Base-by-base conservation (phyloP, 2,113 vertebrate genomes). In the Thinocorus orbignyianus region DNA sequence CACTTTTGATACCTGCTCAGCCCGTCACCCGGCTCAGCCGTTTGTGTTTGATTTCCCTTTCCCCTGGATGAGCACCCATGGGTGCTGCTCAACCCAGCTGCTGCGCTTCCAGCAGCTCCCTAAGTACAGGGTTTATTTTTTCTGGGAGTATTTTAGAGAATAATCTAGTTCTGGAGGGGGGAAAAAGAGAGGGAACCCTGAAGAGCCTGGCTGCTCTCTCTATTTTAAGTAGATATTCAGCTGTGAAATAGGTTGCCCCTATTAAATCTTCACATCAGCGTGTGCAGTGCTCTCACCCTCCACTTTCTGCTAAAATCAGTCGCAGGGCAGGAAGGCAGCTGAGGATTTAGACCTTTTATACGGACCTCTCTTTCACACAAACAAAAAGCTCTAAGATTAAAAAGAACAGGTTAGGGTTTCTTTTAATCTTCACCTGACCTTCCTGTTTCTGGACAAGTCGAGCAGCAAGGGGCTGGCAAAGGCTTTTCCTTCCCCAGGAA, bases 11-110 rank as follows among this genome's bases (percentile, higher is more conserved):
- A 65, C 13, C 39, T 10, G 30, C 71, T 60, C 17, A 8, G 37
- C 28, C 26, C 13, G n/a, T 31, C n/a, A 10, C 41, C 35, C 9
- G 0, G 16, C 31, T 68, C 1, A 1, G 4, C 13, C 0, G 0
- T 15, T 68, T 35, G 3, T 35, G 6, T 74, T 51, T 48, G 2
- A 74, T 54, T 84, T 28, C 42, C 30, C 62, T 74, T 77, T 65
- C 13, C 35, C 51, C 62, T 66, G 71, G 35, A 33, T 3, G 71
- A 91, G 76, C 37, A 64, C 60, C 19, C 6, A 0, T 11, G 77
- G 81, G 54, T n/a, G 44, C 66, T 48, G 60, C 30, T 70, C 6
- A 1, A 1, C 3, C 6, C 8, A 30, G 54, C 49, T 14, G 1
- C 42, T 0, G 2, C 1, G 2, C 46, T 73, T 44, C 51, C 51